Percentiles rank a stretch among this genome's conserved stretches.
Conservation (phyloP, 35 echinoderm and acorn worm species). For the Ophioderma brevispina region DNA sequence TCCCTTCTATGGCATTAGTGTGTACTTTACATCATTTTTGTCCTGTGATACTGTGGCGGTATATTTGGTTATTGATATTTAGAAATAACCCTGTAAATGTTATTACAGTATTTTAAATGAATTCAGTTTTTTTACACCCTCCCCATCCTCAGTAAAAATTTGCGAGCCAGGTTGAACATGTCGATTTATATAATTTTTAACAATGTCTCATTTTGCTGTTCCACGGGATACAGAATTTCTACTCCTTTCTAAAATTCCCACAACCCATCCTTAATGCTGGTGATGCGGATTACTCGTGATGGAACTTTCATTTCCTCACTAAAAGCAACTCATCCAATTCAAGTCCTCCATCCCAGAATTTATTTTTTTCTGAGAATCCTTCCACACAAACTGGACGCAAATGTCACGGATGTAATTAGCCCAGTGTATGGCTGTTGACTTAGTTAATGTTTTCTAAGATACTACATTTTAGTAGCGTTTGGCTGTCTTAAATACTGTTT, state of each 20-base stretch:
- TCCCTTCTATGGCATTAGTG: conserved; percentile 22
- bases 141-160: conserved; percentile 36
- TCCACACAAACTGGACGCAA: not conserved
- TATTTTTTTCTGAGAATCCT: not conserved
- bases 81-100: conserved; percentile 12
- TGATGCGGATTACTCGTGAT: not conserved
- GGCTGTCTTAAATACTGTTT: no score
- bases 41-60: not conserved
- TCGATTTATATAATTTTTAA: not conserved
- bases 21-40: not conserved
- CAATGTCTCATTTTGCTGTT: conserved; percentile 11
- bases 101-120: not conserved
- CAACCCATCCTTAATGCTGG: not conserved
- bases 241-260: not conserved
- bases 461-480: no score
- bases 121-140: not conserved
- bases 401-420: not conserved
- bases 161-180: not conserved
- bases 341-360: not conserved
- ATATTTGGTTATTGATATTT: conserved; percentile 8
- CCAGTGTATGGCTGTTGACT: not conserved
- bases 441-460: not conserved
- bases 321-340: conserved; percentile 3
- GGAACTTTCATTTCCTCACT: not conserved
- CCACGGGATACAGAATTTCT: conserved; percentile 13